Percentiles rank a stretch among this genome's conserved stretches.
These are phyloP conservation scores for Stegostoma tigrinum DNA, from an alignment of 2,113 vertebrate genomes.

Conservation along the genomic window DNA sequence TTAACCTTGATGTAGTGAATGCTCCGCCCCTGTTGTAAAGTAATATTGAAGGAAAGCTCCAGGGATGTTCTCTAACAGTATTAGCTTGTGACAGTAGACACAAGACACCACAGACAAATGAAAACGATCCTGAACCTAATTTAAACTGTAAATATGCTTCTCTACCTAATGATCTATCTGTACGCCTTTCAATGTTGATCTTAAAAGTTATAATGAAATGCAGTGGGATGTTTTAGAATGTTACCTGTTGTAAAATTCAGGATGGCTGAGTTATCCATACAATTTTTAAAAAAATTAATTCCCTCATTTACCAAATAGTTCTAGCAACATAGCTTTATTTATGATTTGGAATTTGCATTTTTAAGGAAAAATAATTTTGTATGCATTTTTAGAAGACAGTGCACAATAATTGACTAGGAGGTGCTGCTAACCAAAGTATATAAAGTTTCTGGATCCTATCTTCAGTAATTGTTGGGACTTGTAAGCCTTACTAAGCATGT, in stretches of 20 bases:
- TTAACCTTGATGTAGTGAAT: background rate
- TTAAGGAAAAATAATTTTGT: background rate
- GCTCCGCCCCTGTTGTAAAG: background rate
- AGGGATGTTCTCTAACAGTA: background rate
- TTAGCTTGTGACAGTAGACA: background rate
- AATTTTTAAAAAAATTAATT: background rate
- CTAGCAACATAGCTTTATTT: background rate
- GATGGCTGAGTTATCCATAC: no score
- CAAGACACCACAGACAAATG: background rate
- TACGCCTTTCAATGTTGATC: background rate
- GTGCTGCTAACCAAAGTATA: background rate
- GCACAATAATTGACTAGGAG: background rate
- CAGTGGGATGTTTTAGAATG: background rate
- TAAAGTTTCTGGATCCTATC: background rate
- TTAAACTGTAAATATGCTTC: background rate
- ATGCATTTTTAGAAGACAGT: background rate
- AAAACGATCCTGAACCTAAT: background rate
- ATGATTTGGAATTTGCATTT: background rate
- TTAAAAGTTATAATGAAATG: background rate
- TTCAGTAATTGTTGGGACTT: background rate
- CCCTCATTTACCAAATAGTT: background rate
- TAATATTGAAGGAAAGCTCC: background rate
- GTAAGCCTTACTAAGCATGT: background rate
- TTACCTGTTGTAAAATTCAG: background rate
- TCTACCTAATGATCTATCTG: background rate